A percentile compares a stretch with the other conserved stretches of the same genome.
phyloP scores from a whole-genome alignment of 1,140 invertebrate species.

The Augochlora pura region DNA sequence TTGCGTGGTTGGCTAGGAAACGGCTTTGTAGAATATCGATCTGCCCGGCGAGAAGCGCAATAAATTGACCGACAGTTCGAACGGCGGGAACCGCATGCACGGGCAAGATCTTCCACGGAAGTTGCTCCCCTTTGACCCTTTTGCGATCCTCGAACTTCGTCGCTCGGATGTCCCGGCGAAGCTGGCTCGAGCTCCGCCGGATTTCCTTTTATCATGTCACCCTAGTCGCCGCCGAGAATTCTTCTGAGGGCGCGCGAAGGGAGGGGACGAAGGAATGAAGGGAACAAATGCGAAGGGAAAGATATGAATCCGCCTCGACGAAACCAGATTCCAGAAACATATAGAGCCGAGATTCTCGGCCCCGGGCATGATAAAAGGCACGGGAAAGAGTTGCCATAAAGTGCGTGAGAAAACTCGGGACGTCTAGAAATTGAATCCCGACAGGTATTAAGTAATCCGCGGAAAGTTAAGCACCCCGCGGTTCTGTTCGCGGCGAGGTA shows the following conservation, averaged over 20 bases:
- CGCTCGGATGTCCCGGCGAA: no score
- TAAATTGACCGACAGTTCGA: neutral
- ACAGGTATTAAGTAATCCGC: no score
- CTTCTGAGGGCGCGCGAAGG: neutral
- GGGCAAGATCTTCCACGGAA: neutral
- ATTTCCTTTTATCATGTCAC: constrained; percentile 4
- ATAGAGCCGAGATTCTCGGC: no score
- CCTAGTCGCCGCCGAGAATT: neutral
- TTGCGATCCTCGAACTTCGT: neutral
- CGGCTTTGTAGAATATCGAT: no score
- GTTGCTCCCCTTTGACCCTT: neutral
- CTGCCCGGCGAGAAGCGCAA: neutral
- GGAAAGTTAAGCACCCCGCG: no score
- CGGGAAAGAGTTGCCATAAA: neutral
- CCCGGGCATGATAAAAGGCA: neutral
- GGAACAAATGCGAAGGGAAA: neutral
- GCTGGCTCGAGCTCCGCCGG: neutral
- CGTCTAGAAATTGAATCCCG: no score
- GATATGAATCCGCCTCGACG: neutral
- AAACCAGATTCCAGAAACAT: neutral
- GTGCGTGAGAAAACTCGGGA: neutral
- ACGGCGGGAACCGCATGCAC: neutral
- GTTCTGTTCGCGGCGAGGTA: no score
- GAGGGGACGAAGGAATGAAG: neutral
- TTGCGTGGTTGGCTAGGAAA: neutral